These are phyloP conservation scores for Leucoma salicis DNA, from an alignment of 2,888 invertebrate species.

Conservation along the genomic window DNA sequence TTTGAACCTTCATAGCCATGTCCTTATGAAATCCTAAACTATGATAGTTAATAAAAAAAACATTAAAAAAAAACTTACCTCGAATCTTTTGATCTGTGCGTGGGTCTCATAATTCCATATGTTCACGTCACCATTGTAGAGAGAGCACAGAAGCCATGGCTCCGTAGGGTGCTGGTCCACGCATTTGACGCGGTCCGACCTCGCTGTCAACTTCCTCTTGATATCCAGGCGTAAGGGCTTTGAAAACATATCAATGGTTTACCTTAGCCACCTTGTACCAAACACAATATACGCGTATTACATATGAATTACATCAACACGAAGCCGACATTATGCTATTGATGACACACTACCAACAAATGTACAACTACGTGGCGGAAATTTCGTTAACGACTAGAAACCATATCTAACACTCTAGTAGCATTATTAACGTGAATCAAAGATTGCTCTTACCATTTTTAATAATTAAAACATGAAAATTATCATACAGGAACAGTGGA, in stretches of 20 bases:
- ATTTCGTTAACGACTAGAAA: constrained; percentile 19
- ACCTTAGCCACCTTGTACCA: constrained; percentile 23
- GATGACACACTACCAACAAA: constrained; percentile 55
- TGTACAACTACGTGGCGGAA: constrained; percentile 47
- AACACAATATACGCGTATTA: constrained; percentile 35
- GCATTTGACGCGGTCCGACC: constrained; percentile 99
- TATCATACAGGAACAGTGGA: constrained; percentile 52
- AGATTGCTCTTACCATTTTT: constrained; percentile 66
- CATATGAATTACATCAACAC: constrained; percentile 39
- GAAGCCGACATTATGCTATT: constrained; percentile 58
- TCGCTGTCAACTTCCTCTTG: constrained; percentile 97
- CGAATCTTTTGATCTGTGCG: constrained; percentile 91
- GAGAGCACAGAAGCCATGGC: constrained; percentile 98
- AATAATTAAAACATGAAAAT: constrained; percentile 71
- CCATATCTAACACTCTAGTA: constrained; percentile 14
- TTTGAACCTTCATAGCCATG: too few species aligned
- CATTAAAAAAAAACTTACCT: constrained; percentile 81
- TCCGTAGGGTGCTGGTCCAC: constrained; percentile 98
- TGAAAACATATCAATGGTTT: constrained; percentile 50
- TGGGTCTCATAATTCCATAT: constrained; percentile 99
- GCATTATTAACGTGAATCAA: constrained; percentile 25
- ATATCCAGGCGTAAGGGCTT: constrained; percentile 98
- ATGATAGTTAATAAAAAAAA: too few species aligned
- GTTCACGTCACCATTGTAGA: constrained; percentile 99
- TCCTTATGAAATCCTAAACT: too few species aligned